A percentile compares a stretch with the other conserved stretches of the same genome.
Evolutionary conservation across 1,140 invertebrate species (phyloP).

Genomic region (Pachyrhynchus sulphureomaculatus): DNA sequence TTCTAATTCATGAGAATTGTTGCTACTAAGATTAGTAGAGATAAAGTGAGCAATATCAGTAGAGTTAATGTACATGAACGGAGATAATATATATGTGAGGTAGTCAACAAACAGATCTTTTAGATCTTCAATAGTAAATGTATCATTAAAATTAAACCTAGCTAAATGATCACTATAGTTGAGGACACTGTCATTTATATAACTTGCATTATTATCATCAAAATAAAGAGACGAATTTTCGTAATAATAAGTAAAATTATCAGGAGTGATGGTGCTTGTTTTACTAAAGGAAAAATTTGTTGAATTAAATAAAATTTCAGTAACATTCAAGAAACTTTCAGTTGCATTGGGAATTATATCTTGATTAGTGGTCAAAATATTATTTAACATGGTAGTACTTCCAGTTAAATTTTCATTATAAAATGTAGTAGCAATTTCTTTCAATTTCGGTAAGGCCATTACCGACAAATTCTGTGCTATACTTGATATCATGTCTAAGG

Average conservation of each 20-base stretch:
- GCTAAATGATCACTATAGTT: no score
- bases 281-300: no score
- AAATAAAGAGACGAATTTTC: background rate
- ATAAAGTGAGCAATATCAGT: background rate
- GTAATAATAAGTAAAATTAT: background rate
- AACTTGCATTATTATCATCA: background rate
- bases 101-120: constrained; percentile 31
- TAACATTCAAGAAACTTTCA: no score
- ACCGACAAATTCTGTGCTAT: constrained; percentile 1
- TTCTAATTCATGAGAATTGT: background rate
- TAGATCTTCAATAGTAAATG: constrained; percentile 16
- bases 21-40: background rate
- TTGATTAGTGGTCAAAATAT: background rate
- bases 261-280: background rate
- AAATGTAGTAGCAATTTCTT: background rate
- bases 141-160: background rate
- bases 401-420: background rate
- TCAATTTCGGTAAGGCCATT: background rate
- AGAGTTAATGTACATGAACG: constrained; percentile 2
- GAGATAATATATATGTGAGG: constrained; percentile 31
- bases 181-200: background rate
- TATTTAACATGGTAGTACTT: background rate
- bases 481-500: constrained; percentile 10
- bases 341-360: no score
- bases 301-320: no score